A percentile compares a stretch with the other conserved stretches of the same genome.
Conservation (phyloP, 2,797 vertebrate genomes). For the Mycteria americana region DNA sequence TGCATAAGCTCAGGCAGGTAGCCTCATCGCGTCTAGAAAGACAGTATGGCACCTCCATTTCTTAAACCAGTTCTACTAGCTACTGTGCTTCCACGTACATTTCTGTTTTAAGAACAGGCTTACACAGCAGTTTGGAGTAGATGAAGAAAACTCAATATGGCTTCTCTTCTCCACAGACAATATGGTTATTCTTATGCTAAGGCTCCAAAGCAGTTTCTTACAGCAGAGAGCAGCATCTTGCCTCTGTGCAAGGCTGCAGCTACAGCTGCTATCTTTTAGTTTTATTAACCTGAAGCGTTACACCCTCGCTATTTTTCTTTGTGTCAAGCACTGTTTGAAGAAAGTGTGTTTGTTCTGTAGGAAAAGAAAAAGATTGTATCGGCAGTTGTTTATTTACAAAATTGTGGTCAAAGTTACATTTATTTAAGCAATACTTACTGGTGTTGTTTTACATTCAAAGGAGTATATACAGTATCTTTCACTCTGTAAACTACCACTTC, state of each 20-base stretch:
- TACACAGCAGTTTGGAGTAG: background rate
- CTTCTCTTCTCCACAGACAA: background rate
- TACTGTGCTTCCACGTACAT: background rate
- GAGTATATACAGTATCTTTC: background rate
- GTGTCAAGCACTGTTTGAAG: slow-evolving; percentile 13
- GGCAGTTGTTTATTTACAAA: slow-evolving; percentile 25
- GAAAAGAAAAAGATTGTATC: background rate
- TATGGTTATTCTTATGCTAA: background rate
- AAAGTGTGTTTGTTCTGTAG: background rate
- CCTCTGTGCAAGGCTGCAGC: background rate
- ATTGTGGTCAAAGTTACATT: background rate
- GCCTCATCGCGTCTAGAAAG: background rate
- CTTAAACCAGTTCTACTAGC: background rate
- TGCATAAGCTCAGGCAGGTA: background rate
- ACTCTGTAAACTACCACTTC: background rate
- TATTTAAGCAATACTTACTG: background rate
- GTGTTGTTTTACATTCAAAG: background rate
- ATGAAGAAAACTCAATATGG: background rate
- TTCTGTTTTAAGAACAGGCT: background rate
- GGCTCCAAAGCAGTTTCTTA: background rate
- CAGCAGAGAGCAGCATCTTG: slow-evolving; percentile 42
- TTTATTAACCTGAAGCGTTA: background rate
- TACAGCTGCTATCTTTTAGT: background rate
- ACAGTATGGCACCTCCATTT: background rate
- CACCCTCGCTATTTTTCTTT: background rate